These are phyloP conservation scores for Drosophila basisetae DNA, from an alignment of 2,888 invertebrate species.

Conservation along the genomic window DNA sequence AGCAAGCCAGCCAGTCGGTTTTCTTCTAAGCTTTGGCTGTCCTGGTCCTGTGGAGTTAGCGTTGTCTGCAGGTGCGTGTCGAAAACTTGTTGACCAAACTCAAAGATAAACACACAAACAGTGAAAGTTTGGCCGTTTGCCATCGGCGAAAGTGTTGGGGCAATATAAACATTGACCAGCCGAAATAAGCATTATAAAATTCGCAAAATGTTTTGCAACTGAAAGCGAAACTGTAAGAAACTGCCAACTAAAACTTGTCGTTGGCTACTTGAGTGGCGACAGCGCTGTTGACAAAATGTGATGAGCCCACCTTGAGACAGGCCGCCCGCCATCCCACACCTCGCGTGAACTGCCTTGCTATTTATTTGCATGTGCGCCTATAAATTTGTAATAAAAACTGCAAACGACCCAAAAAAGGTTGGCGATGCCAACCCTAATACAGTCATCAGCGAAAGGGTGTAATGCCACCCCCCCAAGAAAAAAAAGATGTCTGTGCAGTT, in stretches of 20 bases:
- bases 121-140: slow-evolving; percentile 43
- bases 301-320: slow-evolving; percentile 52
- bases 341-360: slow-evolving; percentile 54
- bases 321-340: neutral
- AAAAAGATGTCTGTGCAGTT: slow-evolving; percentile 9
- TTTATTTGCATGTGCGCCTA: slow-evolving; percentile 82
- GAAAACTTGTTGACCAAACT: slow-evolving; percentile 82
- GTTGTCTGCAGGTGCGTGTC: slow-evolving; percentile 70
- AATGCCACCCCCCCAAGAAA: neutral
- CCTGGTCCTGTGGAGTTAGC: slow-evolving; percentile 15
- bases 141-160: slow-evolving; percentile 68
- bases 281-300: slow-evolving; percentile 16
- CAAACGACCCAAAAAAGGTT: slow-evolving; percentile 73
- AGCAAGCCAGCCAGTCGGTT: slow-evolving; percentile 2
- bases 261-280: slow-evolving; percentile 21
- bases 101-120: slow-evolving; percentile 72
- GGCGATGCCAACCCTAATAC: slow-evolving; percentile 69
- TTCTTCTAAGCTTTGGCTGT: slow-evolving; percentile 8
- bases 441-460: slow-evolving; percentile 73
- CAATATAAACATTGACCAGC: slow-evolving; percentile 63
- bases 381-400: slow-evolving; percentile 83
- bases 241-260: slow-evolving; percentile 43
- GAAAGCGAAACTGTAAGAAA: slow-evolving; percentile 61
- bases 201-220: slow-evolving; percentile 60
- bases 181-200: slow-evolving; percentile 79